These are phyloP conservation scores for Zophobas atratus DNA, from an alignment of 1,140 invertebrate genomes.

Conservation along the genomic window DNA sequence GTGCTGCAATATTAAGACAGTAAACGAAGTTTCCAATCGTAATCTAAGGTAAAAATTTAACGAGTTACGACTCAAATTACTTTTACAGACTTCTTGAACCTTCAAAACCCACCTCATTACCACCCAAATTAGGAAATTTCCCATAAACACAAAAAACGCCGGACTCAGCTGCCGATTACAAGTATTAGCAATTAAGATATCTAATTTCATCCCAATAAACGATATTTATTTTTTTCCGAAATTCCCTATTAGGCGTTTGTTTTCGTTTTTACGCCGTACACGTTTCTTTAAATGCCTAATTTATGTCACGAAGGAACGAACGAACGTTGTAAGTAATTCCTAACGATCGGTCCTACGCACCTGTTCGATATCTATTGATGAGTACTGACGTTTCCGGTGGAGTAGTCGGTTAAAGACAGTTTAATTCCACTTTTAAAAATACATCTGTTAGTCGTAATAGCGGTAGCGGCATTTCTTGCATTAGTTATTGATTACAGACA, in stretches of 20 bases:
- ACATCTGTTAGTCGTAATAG: constrained; percentile 13
- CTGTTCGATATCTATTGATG: constrained; percentile 48
- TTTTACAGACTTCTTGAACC: no score
- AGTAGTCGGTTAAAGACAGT: constrained; percentile 44
- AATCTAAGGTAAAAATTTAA: no score
- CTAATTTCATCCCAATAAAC: no score
- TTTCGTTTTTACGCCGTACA: not conserved
- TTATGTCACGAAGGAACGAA: constrained; percentile 20
- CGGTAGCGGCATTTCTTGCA: constrained; percentile 6
- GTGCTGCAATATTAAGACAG: no score
- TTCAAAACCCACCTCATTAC: no score
- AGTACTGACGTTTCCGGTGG: constrained; percentile 46
- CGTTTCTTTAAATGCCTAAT: constrained; percentile 26
- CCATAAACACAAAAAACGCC: no score
- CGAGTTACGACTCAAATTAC: no score
- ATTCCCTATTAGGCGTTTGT: not conserved
- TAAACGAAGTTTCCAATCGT: no score
- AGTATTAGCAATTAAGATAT: no score
- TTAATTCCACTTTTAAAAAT: constrained; percentile 43
- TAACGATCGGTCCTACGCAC: constrained; percentile 26
- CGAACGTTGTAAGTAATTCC: constrained; percentile 37
- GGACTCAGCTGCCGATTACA: no score
- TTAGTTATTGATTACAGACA: constrained; percentile 2
- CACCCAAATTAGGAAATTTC: no score
- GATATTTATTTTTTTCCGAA: not conserved